Evolutionary conservation across 2,888 invertebrate species (phyloP), one percentile per base, ranked within the genome.

Genomic region (Mallateleia sp.): DNA sequence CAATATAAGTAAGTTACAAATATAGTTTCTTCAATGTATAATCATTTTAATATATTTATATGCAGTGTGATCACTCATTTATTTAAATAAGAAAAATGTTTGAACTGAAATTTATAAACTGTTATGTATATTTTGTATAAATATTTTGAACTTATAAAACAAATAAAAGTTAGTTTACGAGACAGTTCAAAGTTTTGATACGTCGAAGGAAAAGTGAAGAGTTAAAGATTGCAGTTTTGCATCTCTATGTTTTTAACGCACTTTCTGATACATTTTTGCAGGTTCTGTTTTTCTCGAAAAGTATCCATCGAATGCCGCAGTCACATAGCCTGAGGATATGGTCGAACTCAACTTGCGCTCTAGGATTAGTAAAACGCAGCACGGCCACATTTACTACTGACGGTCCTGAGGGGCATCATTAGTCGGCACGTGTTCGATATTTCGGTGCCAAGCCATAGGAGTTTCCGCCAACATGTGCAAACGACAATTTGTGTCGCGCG

Each of bases 391-490:
- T 84, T 84, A 81, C 79, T 75, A 66, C 71, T 64, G 79, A 62
- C 75, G 66, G 67, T 85, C 80, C 82, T 79, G 60, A 85, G 83
- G 81, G 86, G 81, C 72, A 88, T 90, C 90, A 89, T 91, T 91
- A 90, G 88, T 77, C 77, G 71, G 83, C 85, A 84, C 88, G 87
- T 67, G 87, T 81, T 81, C 84, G 87, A 88, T 77, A 82, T 89
- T 80, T 79, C 54, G 72, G 50, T 85, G 85, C 79, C 64, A 80
- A 78, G 56, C 67, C 75, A 79, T 50, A 78, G 18, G 75, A 83
- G 66, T 75, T 81, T 69, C 25, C 47, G 79, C 79, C 82, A 71
- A 75, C 79, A 83, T 71, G 79, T 83, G 79, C 79, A 75, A 82
- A 79, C 67, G 82, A 81, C 78, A 79, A 87, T 87, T 87, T 69